Evolutionary conservation across 1,140 invertebrate species (phyloP).

Genomic region (Grapholita molesta): DNA sequence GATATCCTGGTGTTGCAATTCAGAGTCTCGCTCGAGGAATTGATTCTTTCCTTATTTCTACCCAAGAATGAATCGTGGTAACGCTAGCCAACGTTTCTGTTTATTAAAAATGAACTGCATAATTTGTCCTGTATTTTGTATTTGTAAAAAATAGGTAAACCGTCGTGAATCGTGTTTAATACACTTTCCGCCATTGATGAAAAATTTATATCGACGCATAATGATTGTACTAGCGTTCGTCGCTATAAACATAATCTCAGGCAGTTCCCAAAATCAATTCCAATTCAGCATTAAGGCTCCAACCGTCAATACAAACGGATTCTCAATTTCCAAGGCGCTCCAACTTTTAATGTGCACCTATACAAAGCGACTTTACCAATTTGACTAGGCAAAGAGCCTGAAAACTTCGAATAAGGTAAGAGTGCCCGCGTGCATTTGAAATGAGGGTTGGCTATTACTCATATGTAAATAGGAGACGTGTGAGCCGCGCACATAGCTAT

Average conservation of each 20-base stretch:
- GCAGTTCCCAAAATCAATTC: not conserved
- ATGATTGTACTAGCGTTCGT: no score
- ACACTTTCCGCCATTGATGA: no score
- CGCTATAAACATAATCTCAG: not conserved
- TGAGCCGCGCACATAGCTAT: constrained; percentile 11
- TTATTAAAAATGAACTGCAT: no score
- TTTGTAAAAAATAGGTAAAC: no score
- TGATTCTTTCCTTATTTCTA: no score
- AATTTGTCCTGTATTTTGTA: no score
- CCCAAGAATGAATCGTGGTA: no score
- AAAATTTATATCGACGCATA: no score
- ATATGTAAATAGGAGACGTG: constrained; percentile 15
- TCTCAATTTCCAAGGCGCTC: constrained; percentile 19
- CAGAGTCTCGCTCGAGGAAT: no score
- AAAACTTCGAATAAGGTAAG: constrained; percentile 3
- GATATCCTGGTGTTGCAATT: no score
- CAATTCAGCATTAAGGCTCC: constrained; percentile 3
- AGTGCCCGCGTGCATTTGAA: constrained; percentile 12
- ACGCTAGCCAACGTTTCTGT: no score
- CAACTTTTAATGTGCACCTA: constrained; percentile 21
- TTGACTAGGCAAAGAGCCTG: constrained; percentile 16
- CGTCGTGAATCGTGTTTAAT: no score
- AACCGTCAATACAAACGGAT: constrained; percentile 9
- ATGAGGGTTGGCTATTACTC: constrained; percentile 11
- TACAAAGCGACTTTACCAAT: constrained; percentile 17